Base-by-base conservation (phyloP, 2,888 invertebrate species). In the Physocephala rufipes region DNA sequence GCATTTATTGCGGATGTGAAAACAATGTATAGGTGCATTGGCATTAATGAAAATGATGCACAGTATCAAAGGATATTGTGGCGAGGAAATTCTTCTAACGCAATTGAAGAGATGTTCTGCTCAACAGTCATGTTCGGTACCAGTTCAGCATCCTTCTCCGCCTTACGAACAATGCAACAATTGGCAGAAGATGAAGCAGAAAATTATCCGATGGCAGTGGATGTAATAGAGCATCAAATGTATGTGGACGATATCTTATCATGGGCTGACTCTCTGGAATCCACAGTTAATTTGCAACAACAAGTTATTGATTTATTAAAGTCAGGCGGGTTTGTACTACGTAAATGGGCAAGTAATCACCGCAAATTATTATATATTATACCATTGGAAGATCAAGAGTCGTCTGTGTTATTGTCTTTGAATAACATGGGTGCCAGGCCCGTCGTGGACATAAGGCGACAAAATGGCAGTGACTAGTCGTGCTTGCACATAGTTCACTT, bases 1-100 rank as follows among this genome's bases (percentile, higher is more conserved):
- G 71, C 72, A 2, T 74, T 73, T 12, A 70, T 68, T 26, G 73
- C 65, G 5, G 73, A 74, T 12, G 71, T 76, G 71, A n/a, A n/a
- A n/a, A n/a, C n/a, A n/a, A n/a, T n/a, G n/a, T n/a, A n/a, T 26
- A 21, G 71, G 5, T 59, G 66, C 16, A 72, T 70, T 16, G 68
- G 69, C 15, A 64, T 74, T 28, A 65, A 61, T 21, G 47, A 21
- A 2, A 43, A 70, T 26, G 71, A 74, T 26, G 62, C 59, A 1
- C 71, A 71, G 24, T 70, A 70, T 67, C 71, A 67, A 21, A 69
- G 70, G 15, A 70, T 74, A 43, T 19, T 70, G 12, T 74, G 69
- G 74, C 43, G 43, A 43, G 28, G 47, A 7, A 24, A 28, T 9
- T 30, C 24, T 13, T n/a, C 13, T 1, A 1, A 67, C 9, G 21